These are phyloP conservation scores for Vimba vimba DNA, from an alignment of 2,113 vertebrate genomes.

Conservation along the genomic window DNA sequence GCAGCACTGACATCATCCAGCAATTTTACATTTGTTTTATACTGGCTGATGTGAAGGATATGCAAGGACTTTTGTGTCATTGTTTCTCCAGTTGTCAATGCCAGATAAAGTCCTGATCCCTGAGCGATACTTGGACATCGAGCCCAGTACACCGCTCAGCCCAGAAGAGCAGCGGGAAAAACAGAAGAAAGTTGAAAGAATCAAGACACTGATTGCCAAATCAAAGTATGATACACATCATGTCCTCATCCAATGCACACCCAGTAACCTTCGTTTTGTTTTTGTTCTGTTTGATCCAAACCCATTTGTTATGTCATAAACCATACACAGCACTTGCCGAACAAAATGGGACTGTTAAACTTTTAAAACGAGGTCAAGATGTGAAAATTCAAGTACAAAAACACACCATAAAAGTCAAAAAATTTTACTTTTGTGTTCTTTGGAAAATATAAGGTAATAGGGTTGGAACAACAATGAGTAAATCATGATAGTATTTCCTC, in stretches of 20 bases:
- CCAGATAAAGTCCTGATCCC: constrained; percentile 91
- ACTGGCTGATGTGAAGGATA: background rate
- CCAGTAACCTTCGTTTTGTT: background rate
- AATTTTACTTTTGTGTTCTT: background rate
- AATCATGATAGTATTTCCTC: background rate
- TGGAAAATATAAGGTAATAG: background rate
- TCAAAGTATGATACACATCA: constrained; percentile 82
- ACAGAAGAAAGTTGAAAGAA: constrained; percentile 94
- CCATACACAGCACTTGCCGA: background rate
- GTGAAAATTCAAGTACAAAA: background rate
- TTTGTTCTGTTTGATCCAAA: background rate
- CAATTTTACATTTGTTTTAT: background rate
- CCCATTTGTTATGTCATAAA: background rate
- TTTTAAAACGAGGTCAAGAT: background rate
- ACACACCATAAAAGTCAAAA: background rate
- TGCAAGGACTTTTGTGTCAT: background rate
- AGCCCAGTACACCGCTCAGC: constrained; percentile 83
- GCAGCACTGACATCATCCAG: background rate
- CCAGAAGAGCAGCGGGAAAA: constrained; percentile 93
- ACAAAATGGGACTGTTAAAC: background rate
- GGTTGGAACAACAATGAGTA: background rate
- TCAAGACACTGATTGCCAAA: constrained; percentile 96
- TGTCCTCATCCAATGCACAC: background rate
- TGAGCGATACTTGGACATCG: constrained; percentile 85
- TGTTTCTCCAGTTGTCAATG: constrained; percentile 77